Percentiles rank a stretch among this genome's conserved stretches.
These are phyloP conservation scores for Drosophila ezoana DNA, from an alignment of 2,888 invertebrate species.

Conservation along the genomic window DNA sequence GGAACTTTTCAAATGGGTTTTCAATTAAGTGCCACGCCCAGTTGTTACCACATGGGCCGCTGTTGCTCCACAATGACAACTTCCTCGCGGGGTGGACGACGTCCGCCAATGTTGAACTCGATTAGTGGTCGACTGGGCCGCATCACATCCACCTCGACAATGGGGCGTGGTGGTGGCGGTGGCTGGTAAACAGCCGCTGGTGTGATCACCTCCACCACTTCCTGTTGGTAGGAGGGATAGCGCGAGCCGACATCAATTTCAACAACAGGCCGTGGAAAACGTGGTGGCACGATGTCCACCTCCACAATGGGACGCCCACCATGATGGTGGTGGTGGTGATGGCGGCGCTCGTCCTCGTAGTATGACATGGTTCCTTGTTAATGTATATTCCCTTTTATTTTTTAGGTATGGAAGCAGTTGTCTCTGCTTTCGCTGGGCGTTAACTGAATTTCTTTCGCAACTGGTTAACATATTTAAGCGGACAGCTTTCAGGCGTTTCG, in stretches of 20 bases:
- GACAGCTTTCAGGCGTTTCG: conserved; percentile 13
- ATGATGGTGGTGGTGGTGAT: conserved; percentile 66
- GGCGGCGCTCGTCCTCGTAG: conserved; percentile 68
- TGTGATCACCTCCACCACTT: conserved; percentile 59
- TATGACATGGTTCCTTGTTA: conserved; percentile 59
- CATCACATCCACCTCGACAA: conserved; percentile 72
- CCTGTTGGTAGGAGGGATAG: conserved; percentile 52
- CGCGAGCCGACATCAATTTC: conserved; percentile 67
- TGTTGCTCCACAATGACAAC: conserved; percentile 62
- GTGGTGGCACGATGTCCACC: conserved; percentile 75
- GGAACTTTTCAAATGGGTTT: conserved; percentile 43
- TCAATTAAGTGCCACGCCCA: conserved; percentile 21
- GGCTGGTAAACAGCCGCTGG: conserved; percentile 69
- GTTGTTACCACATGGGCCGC: conserved; percentile 60
- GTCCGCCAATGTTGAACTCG: conserved; percentile 69
- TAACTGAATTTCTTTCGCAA: conserved; percentile 53
- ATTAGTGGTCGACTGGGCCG: conserved; percentile 65
- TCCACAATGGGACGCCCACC: conserved; percentile 75
- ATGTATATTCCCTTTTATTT: conserved; percentile 14
- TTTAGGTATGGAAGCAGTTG: conserved; percentile 12
- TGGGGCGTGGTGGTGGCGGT: conserved; percentile 54
- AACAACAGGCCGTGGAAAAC: conserved; percentile 65
- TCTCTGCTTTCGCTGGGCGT: conserved; percentile 27
- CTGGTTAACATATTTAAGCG: conserved; percentile 66
- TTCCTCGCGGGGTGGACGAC: conserved; percentile 64